Evolutionary conservation across 2,797 vertebrate species (phyloP).

Genomic region (Myiotriccus ornatus): DNA sequence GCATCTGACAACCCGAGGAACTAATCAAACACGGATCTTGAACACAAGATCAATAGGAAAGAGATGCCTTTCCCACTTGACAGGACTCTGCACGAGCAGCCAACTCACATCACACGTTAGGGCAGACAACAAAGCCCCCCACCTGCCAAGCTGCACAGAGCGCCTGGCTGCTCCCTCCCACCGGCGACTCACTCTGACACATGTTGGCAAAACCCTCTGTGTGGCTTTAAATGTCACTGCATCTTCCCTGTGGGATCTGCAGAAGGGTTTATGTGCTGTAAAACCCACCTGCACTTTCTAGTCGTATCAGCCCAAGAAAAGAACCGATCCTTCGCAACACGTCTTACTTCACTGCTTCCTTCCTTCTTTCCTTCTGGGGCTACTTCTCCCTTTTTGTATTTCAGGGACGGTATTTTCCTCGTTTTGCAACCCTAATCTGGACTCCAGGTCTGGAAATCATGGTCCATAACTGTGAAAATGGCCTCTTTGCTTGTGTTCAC

Average conservation of each 20-base stretch:
- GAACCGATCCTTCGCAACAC: background rate
- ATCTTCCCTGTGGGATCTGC: background rate
- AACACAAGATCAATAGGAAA: background rate
- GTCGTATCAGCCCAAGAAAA: background rate
- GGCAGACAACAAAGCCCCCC: background rate
- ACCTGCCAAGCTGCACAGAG: constrained; percentile 10
- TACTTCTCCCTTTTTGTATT: background rate
- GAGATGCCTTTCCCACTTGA: background rate
- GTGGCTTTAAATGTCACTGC: background rate
- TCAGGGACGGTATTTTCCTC: background rate
- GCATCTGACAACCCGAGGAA: background rate
- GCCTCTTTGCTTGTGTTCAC: background rate
- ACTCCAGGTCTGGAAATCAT: background rate
- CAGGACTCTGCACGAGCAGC: background rate
- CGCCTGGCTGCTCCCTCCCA: background rate
- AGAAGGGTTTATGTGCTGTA: background rate
- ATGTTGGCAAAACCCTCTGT: background rate
- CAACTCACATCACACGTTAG: background rate
- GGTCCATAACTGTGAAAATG: background rate
- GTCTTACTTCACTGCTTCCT: background rate
- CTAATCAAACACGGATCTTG: background rate
- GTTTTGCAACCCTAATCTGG: background rate
- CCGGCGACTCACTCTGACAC: background rate
- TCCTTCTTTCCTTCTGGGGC: background rate
- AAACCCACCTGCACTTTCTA: background rate